Evolutionary conservation across 2,113 vertebrate genomes (phyloP).

Genomic region (Lates calcarifer): DNA sequence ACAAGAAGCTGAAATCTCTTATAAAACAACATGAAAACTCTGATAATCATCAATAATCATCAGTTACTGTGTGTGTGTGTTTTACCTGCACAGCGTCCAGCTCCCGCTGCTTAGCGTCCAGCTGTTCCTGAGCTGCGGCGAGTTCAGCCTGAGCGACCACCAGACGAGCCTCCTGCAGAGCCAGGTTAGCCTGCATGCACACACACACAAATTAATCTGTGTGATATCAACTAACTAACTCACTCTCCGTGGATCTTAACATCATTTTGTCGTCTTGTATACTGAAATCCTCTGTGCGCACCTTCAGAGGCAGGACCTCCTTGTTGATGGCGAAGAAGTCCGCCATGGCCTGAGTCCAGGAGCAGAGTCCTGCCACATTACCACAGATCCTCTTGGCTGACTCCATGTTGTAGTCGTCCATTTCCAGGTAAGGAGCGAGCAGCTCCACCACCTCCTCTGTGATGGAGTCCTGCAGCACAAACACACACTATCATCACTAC

Average conservation of each 20-base stretch:
- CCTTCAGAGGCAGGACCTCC: slow-evolving; percentile 91
- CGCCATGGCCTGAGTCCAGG: slow-evolving; percentile 90
- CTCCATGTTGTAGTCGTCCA: slow-evolving; percentile 91
- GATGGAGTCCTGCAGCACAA: slow-evolving; percentile 86
- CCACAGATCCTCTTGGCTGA: slow-evolving; percentile 89
- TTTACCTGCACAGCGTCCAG: slow-evolving; percentile 85
- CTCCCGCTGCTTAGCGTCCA: slow-evolving; percentile 87
- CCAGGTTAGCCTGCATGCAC: slow-evolving; percentile 84
- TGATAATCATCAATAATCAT: background rate
- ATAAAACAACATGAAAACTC: too few relatives aligned
- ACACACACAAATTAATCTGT: slow-evolving; percentile 1
- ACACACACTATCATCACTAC: background rate
- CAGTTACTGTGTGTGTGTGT: background rate
- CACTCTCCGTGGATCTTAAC: too few relatives aligned
- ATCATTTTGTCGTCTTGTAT: background rate
- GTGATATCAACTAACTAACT: too few relatives aligned
- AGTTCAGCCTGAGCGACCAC: slow-evolving; percentile 85
- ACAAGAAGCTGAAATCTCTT: too few relatives aligned
- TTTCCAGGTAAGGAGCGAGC: slow-evolving; percentile 85
- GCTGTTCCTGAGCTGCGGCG: slow-evolving; percentile 84
- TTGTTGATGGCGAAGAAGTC: slow-evolving; percentile 91
- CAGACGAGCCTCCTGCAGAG: slow-evolving; percentile 86
- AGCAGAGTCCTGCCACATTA: slow-evolving; percentile 90
- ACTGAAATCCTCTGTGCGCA: slow-evolving; percentile 39
- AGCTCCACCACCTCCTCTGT: slow-evolving; percentile 89